These are phyloP conservation scores for Gobio occitaniae DNA, from an alignment of 2,797 vertebrate genomes.

Conservation along the genomic window DNA sequence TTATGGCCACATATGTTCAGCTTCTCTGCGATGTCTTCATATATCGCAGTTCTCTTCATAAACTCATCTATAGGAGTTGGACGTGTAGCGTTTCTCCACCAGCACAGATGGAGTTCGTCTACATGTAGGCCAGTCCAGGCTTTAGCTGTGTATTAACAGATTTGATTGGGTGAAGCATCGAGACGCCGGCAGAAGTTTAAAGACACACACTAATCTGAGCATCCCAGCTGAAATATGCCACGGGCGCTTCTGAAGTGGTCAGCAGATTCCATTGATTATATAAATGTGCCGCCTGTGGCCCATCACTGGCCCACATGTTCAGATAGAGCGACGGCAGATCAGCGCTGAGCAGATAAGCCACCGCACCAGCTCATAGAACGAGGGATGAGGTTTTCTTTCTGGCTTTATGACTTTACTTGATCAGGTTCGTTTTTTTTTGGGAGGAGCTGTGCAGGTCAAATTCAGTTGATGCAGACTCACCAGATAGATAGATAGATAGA, in stretches of 20 bases:
- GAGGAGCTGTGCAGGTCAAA: slow-evolving; percentile 28
- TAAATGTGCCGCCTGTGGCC: slow-evolving; percentile 47
- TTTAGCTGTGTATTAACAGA: slow-evolving; percentile 72
- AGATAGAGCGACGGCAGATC: slow-evolving; percentile 49
- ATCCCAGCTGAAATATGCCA: slow-evolving; percentile 1
- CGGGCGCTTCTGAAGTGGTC: slow-evolving; percentile 10
- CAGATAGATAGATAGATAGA: not conserved
- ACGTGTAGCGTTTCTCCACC: slow-evolving; percentile 34
- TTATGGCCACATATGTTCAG: not conserved
- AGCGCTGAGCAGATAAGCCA: slow-evolving; percentile 32
- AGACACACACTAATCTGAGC: slow-evolving; percentile 39
- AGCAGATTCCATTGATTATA: slow-evolving; percentile 56
- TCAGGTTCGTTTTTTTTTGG: not conserved
- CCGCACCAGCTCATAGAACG: slow-evolving; percentile 17
- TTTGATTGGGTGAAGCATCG: slow-evolving; percentile 58
- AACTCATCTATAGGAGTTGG: slow-evolving; percentile 27
- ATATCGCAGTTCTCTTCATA: not conserved
- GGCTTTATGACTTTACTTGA: slow-evolving; percentile 14
- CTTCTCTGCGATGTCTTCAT: not conserved
- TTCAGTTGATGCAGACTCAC: slow-evolving; percentile 46
- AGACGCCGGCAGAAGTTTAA: slow-evolving; percentile 42
- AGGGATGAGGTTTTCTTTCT: slow-evolving; percentile 32
- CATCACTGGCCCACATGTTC: slow-evolving; percentile 52
- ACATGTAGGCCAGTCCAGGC: slow-evolving; percentile 63
- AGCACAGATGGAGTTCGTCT: slow-evolving; percentile 49